Percentiles rank a stretch among this genome's conserved stretches.
phyloP scores from a whole-genome alignment of 2,888 invertebrate species.

The Heteropelma amictum region DNA sequence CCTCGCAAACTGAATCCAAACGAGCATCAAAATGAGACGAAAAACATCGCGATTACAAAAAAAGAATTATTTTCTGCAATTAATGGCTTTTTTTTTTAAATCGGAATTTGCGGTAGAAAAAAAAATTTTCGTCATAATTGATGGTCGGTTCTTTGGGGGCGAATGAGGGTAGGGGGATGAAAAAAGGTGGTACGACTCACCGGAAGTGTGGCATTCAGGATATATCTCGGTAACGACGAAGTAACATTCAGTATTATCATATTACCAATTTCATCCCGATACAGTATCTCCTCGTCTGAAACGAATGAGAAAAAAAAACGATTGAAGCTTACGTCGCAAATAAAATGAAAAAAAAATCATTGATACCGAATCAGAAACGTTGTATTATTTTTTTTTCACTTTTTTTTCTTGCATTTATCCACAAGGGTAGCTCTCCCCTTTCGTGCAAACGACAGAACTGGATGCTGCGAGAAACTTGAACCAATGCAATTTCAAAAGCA shows the following conservation, averaged over 20 bases:
- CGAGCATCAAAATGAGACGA: too few species aligned
- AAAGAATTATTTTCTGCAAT: too few species aligned
- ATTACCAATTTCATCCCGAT: constrained; percentile 81
- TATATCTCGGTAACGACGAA: constrained; percentile 73
- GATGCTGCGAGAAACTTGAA: constrained; percentile 8
- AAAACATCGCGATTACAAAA: too few species aligned
- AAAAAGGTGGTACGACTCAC: constrained; percentile 76
- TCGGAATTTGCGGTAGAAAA: too few species aligned
- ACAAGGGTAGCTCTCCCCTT: not conserved
- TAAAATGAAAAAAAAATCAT: not conserved
- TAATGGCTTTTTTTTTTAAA: too few species aligned
- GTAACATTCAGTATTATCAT: constrained; percentile 80
- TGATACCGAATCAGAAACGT: not conserved
- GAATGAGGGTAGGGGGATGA: too few species aligned
- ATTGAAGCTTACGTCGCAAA: not conserved
- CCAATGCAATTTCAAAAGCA: constrained; percentile 39
- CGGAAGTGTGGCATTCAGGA: constrained; percentile 79
- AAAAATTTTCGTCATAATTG: too few species aligned
- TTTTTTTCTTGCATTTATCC: not conserved
- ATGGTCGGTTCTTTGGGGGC: too few species aligned
- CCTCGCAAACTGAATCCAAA: too few species aligned
- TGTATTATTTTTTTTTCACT: too few species aligned
- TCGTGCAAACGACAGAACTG: constrained; percentile 14
- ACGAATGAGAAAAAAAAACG: constrained; percentile 3
- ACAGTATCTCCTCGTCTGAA: constrained; percentile 83